Evolutionary conservation across 2,797 vertebrate genomes (phyloP), one percentile per base, ranked within the genome.

Genomic region (Eulemur mongoz): DNA sequence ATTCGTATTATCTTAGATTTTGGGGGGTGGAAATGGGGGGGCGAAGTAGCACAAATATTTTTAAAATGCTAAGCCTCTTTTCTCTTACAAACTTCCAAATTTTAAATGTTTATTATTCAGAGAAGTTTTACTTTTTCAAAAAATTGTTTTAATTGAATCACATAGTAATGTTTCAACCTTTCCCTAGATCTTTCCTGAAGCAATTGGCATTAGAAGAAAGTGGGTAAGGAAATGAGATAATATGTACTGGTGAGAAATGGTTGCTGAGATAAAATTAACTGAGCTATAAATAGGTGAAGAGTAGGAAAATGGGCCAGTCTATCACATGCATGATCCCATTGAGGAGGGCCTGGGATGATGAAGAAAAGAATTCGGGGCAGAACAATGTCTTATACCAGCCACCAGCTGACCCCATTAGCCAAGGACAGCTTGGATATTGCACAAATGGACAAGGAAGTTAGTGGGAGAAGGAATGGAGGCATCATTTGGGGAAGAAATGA

Each of bases 201-300:
- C 50, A 81, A 67, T 25, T 85, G 18, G 6, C 67, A 52, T 69
- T 70, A 81, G 65, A 59, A 57, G 67, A 95, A 94, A 48, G 52
- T 20, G 20, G 32, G 67, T 40, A 88, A 81, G 45, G 61, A 73
- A 78, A n/a, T 23, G 30, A 82, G 87, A 73, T 87, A 50, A 59
- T 50, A 35, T 61, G 40, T 88, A 73, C 30, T 30, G 70, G 78
- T 65, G 25, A 92, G 43, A 85, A 91, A 57, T 40, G n/a, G 17
- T 83, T 75, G 54, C 52, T 72, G 86, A 89, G 75, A 52, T 76
- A 38, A 93, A 94, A 89, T 57, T 63, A 65, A 72, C 52, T 75
- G 69, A 69, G 38, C 52, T 72, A 9, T 48, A 75, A 88, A 20
- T 57, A 63, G 52, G 30, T 4, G 7, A 92, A 91, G 63, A 40